phyloP scores from a whole-genome alignment of 1,140 invertebrate species.

The Nomia melanderi region DNA sequence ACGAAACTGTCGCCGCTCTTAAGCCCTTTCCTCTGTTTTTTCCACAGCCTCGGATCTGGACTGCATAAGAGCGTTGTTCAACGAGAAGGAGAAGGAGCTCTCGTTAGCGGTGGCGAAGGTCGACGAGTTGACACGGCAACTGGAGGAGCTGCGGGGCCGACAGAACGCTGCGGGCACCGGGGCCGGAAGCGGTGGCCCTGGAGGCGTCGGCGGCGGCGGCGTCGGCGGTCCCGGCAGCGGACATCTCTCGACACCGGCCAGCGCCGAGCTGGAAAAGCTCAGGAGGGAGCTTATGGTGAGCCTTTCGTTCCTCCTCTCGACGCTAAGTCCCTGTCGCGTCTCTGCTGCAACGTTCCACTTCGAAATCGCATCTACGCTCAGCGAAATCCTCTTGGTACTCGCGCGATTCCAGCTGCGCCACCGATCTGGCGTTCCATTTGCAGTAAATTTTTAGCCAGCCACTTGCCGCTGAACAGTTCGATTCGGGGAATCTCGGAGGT shows the following conservation, averaged over 20 bases:
- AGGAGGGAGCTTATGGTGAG: slow-evolving; percentile 92
- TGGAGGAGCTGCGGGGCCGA: slow-evolving; percentile 92
- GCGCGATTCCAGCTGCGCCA: not conserved
- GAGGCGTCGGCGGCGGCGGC: slow-evolving; percentile 75
- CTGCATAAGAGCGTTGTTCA: slow-evolving; percentile 96
- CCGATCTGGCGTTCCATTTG: slow-evolving; percentile 12
- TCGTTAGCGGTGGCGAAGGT: slow-evolving; percentile 97
- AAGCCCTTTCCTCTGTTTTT: slow-evolving; percentile 30
- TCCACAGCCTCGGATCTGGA: slow-evolving; percentile 95
- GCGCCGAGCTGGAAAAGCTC: slow-evolving; percentile 94
- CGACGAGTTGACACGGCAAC: slow-evolving; percentile 95
- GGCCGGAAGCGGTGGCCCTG: slow-evolving; percentile 73
- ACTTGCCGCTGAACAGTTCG: not conserved
- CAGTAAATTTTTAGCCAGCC: not conserved
- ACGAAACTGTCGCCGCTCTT: not conserved
- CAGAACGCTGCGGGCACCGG: slow-evolving; percentile 72
- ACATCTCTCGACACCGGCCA: slow-evolving; percentile 86
- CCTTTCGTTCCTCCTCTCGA: not conserved
- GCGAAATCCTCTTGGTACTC: too few relatives aligned
- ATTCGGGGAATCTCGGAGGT: not conserved
- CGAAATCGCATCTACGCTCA: too few relatives aligned
- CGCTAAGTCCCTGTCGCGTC: too few relatives aligned
- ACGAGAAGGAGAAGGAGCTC: slow-evolving; percentile 98
- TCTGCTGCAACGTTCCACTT: not conserved
- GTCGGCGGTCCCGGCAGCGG: slow-evolving; percentile 72